Conservation (phyloP, 2,888 invertebrate genomes). For the Drosophila sordidula region DNA sequence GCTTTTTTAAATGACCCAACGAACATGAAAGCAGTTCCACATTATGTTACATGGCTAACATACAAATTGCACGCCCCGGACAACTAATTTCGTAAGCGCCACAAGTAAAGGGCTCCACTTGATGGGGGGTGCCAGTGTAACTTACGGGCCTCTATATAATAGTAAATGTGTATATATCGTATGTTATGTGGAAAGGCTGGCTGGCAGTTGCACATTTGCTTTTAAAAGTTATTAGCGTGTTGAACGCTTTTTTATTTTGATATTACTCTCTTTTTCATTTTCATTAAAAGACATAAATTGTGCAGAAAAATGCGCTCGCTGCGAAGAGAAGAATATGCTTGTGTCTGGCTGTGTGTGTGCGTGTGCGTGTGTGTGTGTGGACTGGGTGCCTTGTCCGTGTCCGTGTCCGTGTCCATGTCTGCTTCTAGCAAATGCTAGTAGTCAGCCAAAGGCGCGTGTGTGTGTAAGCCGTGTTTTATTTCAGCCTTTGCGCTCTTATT, state of each 20-base stretch:
- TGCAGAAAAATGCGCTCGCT: constrained; percentile 72
- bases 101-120: constrained; percentile 37
- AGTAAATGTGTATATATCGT: neutral
- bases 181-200: constrained; percentile 30
- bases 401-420: neutral
- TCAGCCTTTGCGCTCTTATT: constrained; percentile 77
- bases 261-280: constrained; percentile 62
- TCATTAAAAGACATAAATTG: constrained; percentile 82
- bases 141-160: constrained; percentile 37
- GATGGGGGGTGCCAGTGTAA: constrained; percentile 39
- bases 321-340: constrained; percentile 38
- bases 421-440: constrained; percentile 10
- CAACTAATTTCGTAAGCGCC: constrained; percentile 68
- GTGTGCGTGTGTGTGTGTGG: constrained; percentile 39
- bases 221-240: constrained; percentile 79
- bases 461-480: constrained; percentile 63
- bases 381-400: constrained; percentile 5
- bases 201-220: constrained; percentile 69
- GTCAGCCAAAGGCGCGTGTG: constrained; percentile 56
- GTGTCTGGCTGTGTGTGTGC: constrained; percentile 28
- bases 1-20: constrained; percentile 36
- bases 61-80: constrained; percentile 60
- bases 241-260: constrained; percentile 59
- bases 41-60: constrained; percentile 34
- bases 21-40: constrained; percentile 43